Base-by-base conservation (phyloP, 2,113 vertebrate species). In the Nanorana parkeri region DNA sequence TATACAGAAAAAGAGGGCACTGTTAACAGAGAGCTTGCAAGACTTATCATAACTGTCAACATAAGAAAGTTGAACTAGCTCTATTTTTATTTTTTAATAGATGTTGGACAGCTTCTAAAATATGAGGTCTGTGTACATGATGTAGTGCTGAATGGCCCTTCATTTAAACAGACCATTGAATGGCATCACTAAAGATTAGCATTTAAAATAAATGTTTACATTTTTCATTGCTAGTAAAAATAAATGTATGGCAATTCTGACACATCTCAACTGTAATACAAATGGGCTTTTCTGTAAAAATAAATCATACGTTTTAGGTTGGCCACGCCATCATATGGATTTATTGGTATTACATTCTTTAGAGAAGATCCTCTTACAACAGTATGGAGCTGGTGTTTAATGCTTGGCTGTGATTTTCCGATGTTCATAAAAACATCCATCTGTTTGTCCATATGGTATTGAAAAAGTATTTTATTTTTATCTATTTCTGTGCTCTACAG, bases 361-460 rank as follows among this genome's bases (percentile, higher is more conserved):
- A n/a, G 13, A 63, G 47, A 63, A 76, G n/a, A 3, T 76, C 7
- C 56, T 47, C 32, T 29, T 61, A 41, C 36, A 20, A 56, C 20
- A 13, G 5, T 19, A 64, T 64, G 58, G 36, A 26, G 19, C 41
- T 77, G 21, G 47, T 54, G n/a, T 77, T 77, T 23, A 77, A 52
- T 54, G 66, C 41, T 66, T 52, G 65, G 28, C 65, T 66, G 8
- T 26, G 6, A 51, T 65, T 76, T 76, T 76, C 29, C 58, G 66
- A 52, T 77, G 10, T 77, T 28, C 75, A 65, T 77, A 52, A 77
- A 77, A 76, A 77, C 7, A 66, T 17, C 61, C 75, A 65, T 77
- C 60, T 77, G 74, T 64, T 64, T 41, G 21, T 23, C 75, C 75
- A 77, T 77, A 77, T 77, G 75, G 20, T 65, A 54, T 52, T 19